Conservation (phyloP, 2,888 invertebrate species). For the Kryphioiulus occultus region DNA sequence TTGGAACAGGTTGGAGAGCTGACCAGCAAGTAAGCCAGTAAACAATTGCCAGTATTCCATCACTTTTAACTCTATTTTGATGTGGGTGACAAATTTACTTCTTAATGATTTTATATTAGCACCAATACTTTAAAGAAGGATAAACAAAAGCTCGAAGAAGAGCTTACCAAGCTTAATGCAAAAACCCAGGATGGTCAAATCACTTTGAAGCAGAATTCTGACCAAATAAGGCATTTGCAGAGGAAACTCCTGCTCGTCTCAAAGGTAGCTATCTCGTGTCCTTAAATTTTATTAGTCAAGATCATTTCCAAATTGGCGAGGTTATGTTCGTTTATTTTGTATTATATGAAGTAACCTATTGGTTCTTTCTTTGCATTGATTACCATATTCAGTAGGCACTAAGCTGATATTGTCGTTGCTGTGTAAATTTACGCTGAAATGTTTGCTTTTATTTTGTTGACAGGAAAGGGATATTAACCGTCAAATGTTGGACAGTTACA, state of each 20-base stretch:
- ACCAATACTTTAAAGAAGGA: background rate
- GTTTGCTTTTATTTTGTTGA: constrained; percentile 4
- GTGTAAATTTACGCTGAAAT: constrained; percentile 24
- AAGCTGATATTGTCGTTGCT: background rate
- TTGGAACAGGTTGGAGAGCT: constrained; percentile 42
- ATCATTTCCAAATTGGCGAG: too few species aligned
- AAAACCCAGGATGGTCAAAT: background rate
- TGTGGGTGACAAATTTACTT: too few species aligned
- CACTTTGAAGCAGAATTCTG: constrained; percentile 37
- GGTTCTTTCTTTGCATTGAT: background rate
- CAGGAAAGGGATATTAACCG: constrained; percentile 47
- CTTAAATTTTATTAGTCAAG: too few species aligned
- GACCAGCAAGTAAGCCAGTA: background rate
- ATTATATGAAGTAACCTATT: too few species aligned
- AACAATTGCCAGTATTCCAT: background rate
- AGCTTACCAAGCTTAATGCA: background rate
- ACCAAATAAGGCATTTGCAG: constrained; percentile 44
- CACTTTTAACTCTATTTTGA: too few species aligned
- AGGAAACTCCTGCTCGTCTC: constrained; percentile 40
- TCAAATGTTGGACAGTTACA: constrained; percentile 45
- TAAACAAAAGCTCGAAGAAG: constrained; percentile 17
- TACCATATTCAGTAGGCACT: too few species aligned
- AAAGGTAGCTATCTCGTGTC: constrained; percentile 2
- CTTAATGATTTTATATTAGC: constrained; percentile 11
- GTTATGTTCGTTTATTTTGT: too few species aligned